Conservation (phyloP, 2,113 vertebrate species). For the Albula goreensis region DNA sequence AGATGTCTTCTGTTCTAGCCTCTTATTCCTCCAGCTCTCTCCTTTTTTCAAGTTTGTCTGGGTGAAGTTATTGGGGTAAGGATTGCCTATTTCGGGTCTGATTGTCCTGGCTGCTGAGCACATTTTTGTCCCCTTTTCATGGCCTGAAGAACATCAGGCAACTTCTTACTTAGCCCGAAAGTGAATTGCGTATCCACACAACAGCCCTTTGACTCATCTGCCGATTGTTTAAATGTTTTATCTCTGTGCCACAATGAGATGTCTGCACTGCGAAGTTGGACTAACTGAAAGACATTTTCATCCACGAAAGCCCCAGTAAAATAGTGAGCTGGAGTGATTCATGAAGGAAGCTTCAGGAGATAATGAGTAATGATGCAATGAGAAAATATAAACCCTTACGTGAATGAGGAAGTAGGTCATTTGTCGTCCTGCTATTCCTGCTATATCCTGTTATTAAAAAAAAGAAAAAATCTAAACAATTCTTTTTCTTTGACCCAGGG, state of each 20-base stretch:
- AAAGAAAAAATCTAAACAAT: not conserved
- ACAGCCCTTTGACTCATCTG: no score
- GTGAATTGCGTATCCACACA: no score
- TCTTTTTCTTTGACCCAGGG: not conserved
- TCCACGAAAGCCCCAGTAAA: not conserved
- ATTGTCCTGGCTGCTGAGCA: no score
- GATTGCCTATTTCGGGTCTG: no score
- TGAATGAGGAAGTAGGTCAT: not conserved
- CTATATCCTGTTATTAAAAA: not conserved
- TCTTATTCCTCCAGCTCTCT: no score
- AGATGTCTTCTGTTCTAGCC: no score
- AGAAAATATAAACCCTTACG: not conserved
- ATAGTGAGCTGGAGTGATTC: not conserved
- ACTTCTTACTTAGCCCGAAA: no score
- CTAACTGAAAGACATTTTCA: not conserved
- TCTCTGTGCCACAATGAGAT: not conserved
- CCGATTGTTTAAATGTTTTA: not conserved
- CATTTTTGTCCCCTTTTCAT: no score
- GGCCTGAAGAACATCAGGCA: no score
- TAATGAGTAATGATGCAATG: slow-evolving; percentile 8
- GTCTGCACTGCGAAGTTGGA: not conserved
- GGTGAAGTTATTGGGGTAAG: no score
- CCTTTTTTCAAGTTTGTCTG: no score
- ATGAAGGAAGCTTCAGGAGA: not conserved
- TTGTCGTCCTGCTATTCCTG: not conserved